These are phyloP conservation scores for Drosophila mettleri DNA, from an alignment of 2,888 invertebrate species.

Conservation along the genomic window DNA sequence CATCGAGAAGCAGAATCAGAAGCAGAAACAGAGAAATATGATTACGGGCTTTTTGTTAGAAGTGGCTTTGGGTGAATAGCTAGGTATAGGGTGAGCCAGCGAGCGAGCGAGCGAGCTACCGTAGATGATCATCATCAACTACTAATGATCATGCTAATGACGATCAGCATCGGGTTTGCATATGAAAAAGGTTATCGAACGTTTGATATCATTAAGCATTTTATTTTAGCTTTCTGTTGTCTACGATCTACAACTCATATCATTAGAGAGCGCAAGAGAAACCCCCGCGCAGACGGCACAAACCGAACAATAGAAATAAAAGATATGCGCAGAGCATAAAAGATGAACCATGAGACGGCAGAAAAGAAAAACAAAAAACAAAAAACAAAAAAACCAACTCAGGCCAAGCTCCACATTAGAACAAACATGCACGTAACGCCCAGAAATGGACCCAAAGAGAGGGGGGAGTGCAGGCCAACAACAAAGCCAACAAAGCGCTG, in stretches of 20 bases:
- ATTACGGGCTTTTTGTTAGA: conserved; percentile 2
- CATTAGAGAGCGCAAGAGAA: conserved; percentile 44
- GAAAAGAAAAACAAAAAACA: conserved; percentile 35
- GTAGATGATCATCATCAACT: conserved; percentile 43
- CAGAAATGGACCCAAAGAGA: conserved; percentile 31
- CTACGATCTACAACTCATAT: conserved; percentile 45
- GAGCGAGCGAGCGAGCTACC: too few species aligned
- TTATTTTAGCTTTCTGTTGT: conserved; percentile 54
- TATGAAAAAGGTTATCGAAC: conserved; percentile 83
- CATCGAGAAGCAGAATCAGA: conserved; percentile 30
- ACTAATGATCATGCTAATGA: conserved; percentile 32
- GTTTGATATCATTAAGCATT: conserved; percentile 82
- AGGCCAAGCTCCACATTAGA: conserved; percentile 41
- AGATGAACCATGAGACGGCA: conserved; percentile 77
- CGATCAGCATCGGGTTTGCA: conserved; percentile 65
- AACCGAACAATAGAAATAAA: conserved; percentile 20
- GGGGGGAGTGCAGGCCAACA: not conserved
- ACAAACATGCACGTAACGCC: conserved; percentile 53
- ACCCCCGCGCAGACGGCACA: conserved; percentile 51
- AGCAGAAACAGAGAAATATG: conserved; percentile 6
- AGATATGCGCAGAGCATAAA: conserved; percentile 61
- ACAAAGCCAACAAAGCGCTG: not conserved
- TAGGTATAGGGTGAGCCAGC: too few species aligned
- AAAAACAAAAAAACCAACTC: not conserved
- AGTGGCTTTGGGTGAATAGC: conserved; percentile 45